These are phyloP conservation scores for Drosophila ercepeae DNA, from an alignment of 1,140 invertebrate species.

Conservation along the genomic window DNA sequence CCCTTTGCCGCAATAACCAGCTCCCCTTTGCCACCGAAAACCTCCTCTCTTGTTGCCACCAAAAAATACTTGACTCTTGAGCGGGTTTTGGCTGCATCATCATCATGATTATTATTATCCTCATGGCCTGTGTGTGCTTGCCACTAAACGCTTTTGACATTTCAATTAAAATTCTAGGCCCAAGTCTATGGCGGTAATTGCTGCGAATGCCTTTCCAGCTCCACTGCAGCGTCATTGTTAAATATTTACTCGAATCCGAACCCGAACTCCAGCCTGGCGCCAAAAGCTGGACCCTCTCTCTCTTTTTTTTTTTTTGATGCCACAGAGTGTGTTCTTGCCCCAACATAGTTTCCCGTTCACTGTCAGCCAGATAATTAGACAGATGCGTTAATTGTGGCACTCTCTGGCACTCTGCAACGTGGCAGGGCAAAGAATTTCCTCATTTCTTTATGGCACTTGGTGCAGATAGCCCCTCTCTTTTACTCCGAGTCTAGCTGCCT, in stretches of 20 bases:
- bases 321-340: no score
- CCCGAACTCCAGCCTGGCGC: no score
- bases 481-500: not conserved
- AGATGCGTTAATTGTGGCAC: constrained; percentile 72
- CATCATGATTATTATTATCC: constrained; percentile 19
- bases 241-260: constrained; percentile 58
- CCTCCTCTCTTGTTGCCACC: constrained; percentile 26
- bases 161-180: constrained; percentile 79
- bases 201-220: constrained; percentile 31
- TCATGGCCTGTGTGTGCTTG: constrained; percentile 52
- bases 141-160: constrained; percentile 81
- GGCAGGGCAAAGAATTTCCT: constrained; percentile 23
- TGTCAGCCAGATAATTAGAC: constrained; percentile 69
- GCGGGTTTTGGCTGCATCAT: constrained; percentile 39
- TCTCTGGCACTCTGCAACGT: constrained; percentile 5
- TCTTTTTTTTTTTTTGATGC: not conserved
- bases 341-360: not conserved
- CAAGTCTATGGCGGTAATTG: constrained; percentile 70
- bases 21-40: no score
- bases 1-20: no score
- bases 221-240: constrained; percentile 57
- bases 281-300: constrained; percentile 20
- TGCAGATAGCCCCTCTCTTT: no score
- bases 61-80: constrained; percentile 28
- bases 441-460: constrained; percentile 29